phyloP scores from a whole-genome alignment of 2,797 vertebrate species.

The Pterois miles region DNA sequence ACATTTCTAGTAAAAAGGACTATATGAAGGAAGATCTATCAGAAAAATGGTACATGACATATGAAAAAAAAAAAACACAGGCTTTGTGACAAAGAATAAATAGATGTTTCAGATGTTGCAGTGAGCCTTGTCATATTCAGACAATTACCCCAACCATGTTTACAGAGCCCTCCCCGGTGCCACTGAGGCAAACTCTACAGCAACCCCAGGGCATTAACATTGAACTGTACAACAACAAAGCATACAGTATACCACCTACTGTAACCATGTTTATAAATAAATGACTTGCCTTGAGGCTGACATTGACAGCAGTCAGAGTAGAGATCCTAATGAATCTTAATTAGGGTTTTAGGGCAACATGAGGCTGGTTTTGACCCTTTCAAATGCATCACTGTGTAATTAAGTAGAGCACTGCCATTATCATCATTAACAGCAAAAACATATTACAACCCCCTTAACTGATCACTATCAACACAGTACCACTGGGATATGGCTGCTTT shows the following conservation, averaged over 20 bases:
- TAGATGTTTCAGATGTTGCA: slow-evolving; percentile 30
- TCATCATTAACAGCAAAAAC: slow-evolving; percentile 14
- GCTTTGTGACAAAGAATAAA: slow-evolving; percentile 20
- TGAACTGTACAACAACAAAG: slow-evolving; percentile 58
- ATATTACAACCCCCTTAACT: slow-evolving; percentile 5
- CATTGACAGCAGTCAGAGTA: slow-evolving; percentile 36
- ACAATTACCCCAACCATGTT: slow-evolving; percentile 58
- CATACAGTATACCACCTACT: slow-evolving; percentile 38
- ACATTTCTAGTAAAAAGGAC: slow-evolving; percentile 30
- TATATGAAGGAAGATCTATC: slow-evolving; percentile 37
- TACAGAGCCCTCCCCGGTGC: slow-evolving; percentile 40
- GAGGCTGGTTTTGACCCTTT: slow-evolving; percentile 14
- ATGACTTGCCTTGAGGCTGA: slow-evolving; percentile 36
- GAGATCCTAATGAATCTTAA: slow-evolving; percentile 51
- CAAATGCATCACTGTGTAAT: slow-evolving; percentile 25
- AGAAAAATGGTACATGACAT: slow-evolving; percentile 28
- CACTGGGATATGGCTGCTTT: neutral
- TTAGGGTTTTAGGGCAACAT: slow-evolving; percentile 33
- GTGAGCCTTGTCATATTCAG: slow-evolving; percentile 44
- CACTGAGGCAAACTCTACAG: slow-evolving; percentile 38
- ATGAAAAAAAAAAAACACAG: neutral
- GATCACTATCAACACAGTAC: neutral
- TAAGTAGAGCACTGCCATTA: neutral
- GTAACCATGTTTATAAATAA: slow-evolving; percentile 52
- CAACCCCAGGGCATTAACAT: slow-evolving; percentile 49